Base-by-base conservation (phyloP, 2,888 invertebrate species). In the Acheta domesticus region DNA sequence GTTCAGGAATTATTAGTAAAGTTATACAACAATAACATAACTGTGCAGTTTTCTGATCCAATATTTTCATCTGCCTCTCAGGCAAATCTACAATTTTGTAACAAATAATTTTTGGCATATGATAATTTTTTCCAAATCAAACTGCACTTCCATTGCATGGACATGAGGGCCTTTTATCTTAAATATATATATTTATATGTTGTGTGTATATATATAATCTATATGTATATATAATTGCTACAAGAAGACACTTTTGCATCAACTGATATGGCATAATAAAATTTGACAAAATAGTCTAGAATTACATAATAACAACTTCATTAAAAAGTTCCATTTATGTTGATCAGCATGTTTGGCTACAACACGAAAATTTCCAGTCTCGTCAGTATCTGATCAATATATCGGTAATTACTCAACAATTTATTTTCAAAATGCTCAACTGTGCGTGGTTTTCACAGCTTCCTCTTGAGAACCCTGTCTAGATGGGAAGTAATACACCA, bases 231-330 rank as follows among this genome's bases (percentile, higher is more conserved):
- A 62, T 62, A 62, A 62, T 62, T n/a, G n/a, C 62, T 78, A 75
- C 78, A 78, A 78, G 78, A 79, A 79, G 62, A 78, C 79, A 79
- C 79, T 73, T 76, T 76, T 79, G 20, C 62, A 75, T 79, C 75
- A 76, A 76, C 76, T 50, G 62, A 75, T 79, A 79, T 75, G 76
- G 79, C 79, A 76, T 79, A 79, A 79, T 79, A 79, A 79, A 79
- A 79, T 79, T 48, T 76, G 79, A 79, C 76, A 79, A 79, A 79
- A 79, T 79, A 79, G 75, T 79, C 76, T 79, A 79, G 79, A 76
- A 62, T 79, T 79, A 79, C 79, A 79, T 79, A 79, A 76, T 76
- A 79, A 79, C 79, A 79, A 79, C 79, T 62, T 19, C 76, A 23
- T 79, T 76, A 62, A 79, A 79, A 79, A 79, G 48, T 79, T 79